Conservation (phyloP, 2,888 invertebrate genomes). For the Esperia sulphurella region DNA sequence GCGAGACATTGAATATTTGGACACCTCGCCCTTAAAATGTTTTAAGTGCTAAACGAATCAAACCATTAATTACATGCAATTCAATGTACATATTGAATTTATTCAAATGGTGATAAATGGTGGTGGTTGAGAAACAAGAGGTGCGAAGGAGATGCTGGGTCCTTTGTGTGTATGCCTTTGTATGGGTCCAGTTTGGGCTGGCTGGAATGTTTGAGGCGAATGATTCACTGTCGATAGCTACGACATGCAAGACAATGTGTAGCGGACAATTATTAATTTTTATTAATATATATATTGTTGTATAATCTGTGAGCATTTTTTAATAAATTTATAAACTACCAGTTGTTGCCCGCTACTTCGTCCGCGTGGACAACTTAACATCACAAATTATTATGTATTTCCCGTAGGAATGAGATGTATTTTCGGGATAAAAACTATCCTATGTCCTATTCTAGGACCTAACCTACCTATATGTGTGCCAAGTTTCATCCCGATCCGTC, state of each 20-base stretch:
- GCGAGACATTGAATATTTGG: conserved; percentile 60
- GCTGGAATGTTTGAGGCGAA: background rate
- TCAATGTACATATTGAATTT: conserved; percentile 80
- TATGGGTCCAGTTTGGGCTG: conserved; percentile 27
- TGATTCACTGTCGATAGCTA: too few relatives aligned
- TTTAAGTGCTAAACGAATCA: conserved; percentile 80
- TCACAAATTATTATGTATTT: too few relatives aligned
- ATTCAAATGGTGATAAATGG: conserved; percentile 79
- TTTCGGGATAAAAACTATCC: too few relatives aligned
- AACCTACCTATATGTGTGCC: too few relatives aligned
- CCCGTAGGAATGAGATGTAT: too few relatives aligned
- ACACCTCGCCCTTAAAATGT: conserved; percentile 76
- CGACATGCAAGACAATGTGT: conserved; percentile 8
- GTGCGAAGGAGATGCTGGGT: conserved; percentile 47
- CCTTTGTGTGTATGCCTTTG: conserved; percentile 16
- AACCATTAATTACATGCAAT: conserved; percentile 78
- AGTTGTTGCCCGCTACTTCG: too few relatives aligned
- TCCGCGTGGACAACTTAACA: too few relatives aligned
- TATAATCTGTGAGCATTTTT: too few relatives aligned
- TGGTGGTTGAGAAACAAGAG: conserved; percentile 57
- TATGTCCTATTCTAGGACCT: too few relatives aligned
- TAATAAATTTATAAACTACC: too few relatives aligned
- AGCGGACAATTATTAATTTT: conserved; percentile 2
- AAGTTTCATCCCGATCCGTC: too few relatives aligned
- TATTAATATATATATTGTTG: too few relatives aligned